Conservation (phyloP, 2,888 invertebrate species). For the Drosophila paramelanica region DNA sequence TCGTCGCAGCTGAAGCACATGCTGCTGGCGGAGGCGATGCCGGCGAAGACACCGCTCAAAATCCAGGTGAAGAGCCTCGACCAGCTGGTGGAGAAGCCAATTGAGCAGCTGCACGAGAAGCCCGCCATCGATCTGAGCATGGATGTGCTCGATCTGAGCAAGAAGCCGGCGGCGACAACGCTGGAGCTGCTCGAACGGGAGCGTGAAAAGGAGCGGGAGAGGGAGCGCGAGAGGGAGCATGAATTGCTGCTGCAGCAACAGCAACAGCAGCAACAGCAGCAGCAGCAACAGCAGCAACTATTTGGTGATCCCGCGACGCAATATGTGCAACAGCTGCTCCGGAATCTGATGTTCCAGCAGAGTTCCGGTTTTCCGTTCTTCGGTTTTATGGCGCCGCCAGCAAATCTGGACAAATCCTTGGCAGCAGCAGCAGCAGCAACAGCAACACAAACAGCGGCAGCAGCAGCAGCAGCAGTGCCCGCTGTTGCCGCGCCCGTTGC, state of each 20-base stretch:
- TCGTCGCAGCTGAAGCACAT: slow-evolving; percentile 85
- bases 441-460: slow-evolving; percentile 16
- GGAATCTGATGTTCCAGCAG: slow-evolving; percentile 87
- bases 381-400: slow-evolving; percentile 59
- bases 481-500: neutral
- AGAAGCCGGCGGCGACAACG: slow-evolving; percentile 86
- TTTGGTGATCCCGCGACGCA: slow-evolving; percentile 81
- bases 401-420: slow-evolving; percentile 1
- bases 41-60: slow-evolving; percentile 86
- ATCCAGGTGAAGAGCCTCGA: slow-evolving; percentile 88
- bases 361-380: slow-evolving; percentile 88
- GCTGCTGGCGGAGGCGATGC: slow-evolving; percentile 81
- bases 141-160: slow-evolving; percentile 93
- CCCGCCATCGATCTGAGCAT: slow-evolving; percentile 90
- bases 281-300: slow-evolving; percentile 88
- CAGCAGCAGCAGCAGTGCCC: slow-evolving; percentile 41
- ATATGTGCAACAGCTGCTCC: slow-evolving; percentile 88
- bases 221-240: slow-evolving; percentile 85
- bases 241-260: slow-evolving; percentile 79
- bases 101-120: neutral
- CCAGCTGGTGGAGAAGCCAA: slow-evolving; percentile 85
- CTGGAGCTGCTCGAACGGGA: neutral
- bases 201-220: slow-evolving; percentile 37
- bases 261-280: slow-evolving; percentile 47
- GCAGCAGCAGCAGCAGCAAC: slow-evolving; percentile 46